A percentile compares a stretch with the other conserved stretches of the same genome.
Conservation (phyloP, 2,113 vertebrate genomes). For the Phycodurus eques region DNA sequence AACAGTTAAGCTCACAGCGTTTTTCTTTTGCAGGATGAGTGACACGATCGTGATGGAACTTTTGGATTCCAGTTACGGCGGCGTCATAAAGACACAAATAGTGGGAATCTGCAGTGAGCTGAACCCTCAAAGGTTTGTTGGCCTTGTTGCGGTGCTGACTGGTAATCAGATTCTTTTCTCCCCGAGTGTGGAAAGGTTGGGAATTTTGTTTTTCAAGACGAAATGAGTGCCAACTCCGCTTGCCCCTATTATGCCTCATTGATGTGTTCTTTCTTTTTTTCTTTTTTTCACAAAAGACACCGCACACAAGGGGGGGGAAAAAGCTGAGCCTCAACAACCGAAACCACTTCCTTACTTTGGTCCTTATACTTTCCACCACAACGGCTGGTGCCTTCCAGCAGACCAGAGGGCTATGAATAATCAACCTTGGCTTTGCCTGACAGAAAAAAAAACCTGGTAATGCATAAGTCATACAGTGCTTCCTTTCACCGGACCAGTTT, state of each 20-base stretch:
- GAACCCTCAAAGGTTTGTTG: slow-evolving; percentile 62
- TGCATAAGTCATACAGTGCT: slow-evolving; percentile 27
- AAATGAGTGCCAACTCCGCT: slow-evolving; percentile 42
- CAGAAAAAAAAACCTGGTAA: slow-evolving; percentile 47
- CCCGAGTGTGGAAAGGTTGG: slow-evolving; percentile 55
- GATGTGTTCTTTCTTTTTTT: slow-evolving; percentile 20
- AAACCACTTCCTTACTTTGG: slow-evolving; percentile 74
- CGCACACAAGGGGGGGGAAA: slow-evolving; percentile 53
- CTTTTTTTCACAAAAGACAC: slow-evolving; percentile 45
- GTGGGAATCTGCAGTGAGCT: slow-evolving; percentile 30
- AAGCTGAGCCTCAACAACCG: slow-evolving; percentile 61
- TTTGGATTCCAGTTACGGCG: slow-evolving; percentile 5
- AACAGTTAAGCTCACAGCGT: slow-evolving; percentile 36
- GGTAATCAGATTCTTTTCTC: slow-evolving; percentile 56
- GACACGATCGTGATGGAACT: slow-evolving; percentile 20
- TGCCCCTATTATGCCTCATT: slow-evolving; percentile 29
- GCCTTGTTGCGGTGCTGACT: slow-evolving; percentile 50
- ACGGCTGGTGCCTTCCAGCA: slow-evolving; percentile 37
- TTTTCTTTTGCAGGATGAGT: slow-evolving; percentile 13
- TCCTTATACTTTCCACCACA: slow-evolving; percentile 57
- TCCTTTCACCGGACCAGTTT: slow-evolving; percentile 22
- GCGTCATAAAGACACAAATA: slow-evolving; percentile 30
- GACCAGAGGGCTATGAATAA: slow-evolving; percentile 56
- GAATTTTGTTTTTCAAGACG: slow-evolving; percentile 69
- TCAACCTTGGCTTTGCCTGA: slow-evolving; percentile 39